Evolutionary conservation across 2,797 vertebrate species (phyloP).

Genomic region (Amblyraja radiata): DNA sequence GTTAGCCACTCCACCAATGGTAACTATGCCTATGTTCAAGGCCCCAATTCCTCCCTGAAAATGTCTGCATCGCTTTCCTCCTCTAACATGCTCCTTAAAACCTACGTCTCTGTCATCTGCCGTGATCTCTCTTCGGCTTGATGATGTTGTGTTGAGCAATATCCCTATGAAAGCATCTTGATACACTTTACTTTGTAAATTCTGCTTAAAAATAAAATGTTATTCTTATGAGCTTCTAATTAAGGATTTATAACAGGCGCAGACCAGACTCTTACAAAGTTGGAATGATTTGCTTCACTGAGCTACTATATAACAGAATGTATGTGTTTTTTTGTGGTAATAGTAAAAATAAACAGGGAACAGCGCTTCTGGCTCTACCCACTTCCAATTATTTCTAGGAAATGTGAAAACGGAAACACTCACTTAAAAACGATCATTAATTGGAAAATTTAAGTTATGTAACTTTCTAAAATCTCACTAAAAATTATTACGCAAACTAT

Average conservation of each 20-base stretch:
- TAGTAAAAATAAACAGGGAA: neutral
- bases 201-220: no score
- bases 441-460: neutral
- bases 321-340: neutral
- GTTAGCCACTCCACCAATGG: no score
- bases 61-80: no score
- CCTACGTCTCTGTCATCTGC: no score
- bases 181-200: no score
- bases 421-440: neutral
- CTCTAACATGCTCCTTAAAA: no score
- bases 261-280: neutral
- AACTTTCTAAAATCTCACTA: neutral
- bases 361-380: neutral
- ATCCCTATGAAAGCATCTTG: no score
- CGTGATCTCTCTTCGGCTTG: no score
- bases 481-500: neutral
- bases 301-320: neutral
- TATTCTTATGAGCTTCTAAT: no score
- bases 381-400: neutral
- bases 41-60: no score
- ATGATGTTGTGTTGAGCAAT: no score
- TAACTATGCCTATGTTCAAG: no score
- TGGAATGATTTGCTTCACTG: neutral
- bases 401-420: neutral
- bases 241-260: neutral